Base-by-base conservation (phyloP, 1,140 invertebrate genomes). In the Drosophila neocordata region DNA sequence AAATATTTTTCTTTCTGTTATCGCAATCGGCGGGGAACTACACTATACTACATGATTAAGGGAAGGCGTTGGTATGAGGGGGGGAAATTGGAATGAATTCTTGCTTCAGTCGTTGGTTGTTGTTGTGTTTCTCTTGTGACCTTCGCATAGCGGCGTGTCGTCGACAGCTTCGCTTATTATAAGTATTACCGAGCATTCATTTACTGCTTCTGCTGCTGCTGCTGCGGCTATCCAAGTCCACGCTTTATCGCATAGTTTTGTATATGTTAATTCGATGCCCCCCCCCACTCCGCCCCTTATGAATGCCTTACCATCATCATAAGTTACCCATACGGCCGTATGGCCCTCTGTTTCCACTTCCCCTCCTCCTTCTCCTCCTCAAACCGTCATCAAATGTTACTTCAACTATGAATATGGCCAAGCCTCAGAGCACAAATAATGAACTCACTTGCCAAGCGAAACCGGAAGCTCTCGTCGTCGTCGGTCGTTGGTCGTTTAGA, bases 101-200 rank as follows among this genome's bases (percentile, higher is more conserved):
- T 63, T 72, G 41, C 44, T 35, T 64, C 44, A 57, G 66, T 66
- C 56, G 70, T 65, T 64, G 44, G 65, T 60, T 65, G 72, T n/a
- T n/a, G n/a, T n/a, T n/a, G n/a, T n/a, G n/a, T 58, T 65, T 65
- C 41, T 59, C 53, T 31, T 70, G 63, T 82, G 82, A 87, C 82
- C 82, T 87, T 87, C 82, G 83, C 82, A 87, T 87, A 88, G 83
- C 83, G 76, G 85, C 80, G 83, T 83, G 82, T 85, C 65, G 74
- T 69, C 59, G 61, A 79, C 81, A 85, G 77, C 73, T 65, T 72
- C 68, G 83, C 82, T 87, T 81, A 87, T 78, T 85, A 81, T 87
- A 77, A 88, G 77, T 74, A 77, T 62, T 84, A 79, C 80, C 41
- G 31, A 69, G 65, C 67, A 77, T 61, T 80, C 72, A 62, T 69